Conservation (phyloP, 2,113 vertebrate species). For the Calonectris borealis region DNA sequence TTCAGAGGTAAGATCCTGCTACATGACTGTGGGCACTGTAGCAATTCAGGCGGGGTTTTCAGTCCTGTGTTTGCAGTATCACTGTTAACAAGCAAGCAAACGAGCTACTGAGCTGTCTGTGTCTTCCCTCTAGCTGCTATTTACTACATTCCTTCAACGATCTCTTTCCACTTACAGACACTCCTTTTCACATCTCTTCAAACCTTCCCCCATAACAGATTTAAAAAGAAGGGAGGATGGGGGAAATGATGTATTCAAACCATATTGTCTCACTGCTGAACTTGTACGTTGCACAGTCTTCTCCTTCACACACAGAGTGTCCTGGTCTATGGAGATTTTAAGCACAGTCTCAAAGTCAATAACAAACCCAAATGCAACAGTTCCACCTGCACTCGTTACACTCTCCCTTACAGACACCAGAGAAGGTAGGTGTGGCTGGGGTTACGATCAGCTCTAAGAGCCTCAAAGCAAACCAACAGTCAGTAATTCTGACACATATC, state of each 20-base stretch:
- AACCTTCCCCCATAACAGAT: neutral
- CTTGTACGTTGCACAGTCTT: neutral
- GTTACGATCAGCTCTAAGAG: neutral
- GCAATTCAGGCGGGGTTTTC: neutral
- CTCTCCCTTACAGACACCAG: neutral
- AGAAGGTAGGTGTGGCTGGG: neutral
- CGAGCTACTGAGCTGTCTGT: neutral
- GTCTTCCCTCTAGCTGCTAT: neutral
- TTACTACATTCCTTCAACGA: neutral
- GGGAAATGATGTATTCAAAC: neutral
- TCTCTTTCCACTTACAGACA: neutral
- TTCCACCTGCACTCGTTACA: neutral
- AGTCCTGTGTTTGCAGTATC: neutral
- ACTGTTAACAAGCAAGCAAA: neutral
- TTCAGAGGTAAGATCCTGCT: neutral
- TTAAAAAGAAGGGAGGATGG: neutral
- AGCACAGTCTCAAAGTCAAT: neutral
- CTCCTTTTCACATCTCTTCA: neutral
- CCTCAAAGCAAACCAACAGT: neutral
- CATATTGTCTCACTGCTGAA: neutral
- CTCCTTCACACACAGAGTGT: neutral
- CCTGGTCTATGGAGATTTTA: neutral
- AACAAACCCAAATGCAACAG: neutral
- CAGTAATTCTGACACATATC: neutral
- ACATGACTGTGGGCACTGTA: neutral